These are phyloP conservation scores for Drosophila bipectinata DNA, from an alignment of 1,140 invertebrate genomes.

Conservation along the genomic window DNA sequence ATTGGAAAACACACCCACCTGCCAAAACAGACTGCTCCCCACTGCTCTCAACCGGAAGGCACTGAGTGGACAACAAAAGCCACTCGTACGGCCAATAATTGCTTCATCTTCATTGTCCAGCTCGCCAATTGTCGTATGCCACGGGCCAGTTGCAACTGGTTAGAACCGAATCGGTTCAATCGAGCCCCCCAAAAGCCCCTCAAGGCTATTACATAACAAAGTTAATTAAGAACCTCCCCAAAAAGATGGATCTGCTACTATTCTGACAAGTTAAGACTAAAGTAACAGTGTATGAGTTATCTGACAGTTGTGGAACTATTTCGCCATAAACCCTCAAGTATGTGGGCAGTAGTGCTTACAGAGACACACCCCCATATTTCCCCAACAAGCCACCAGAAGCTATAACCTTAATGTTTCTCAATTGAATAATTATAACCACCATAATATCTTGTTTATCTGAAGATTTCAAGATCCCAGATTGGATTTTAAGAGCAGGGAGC, in stretches of 20 bases:
- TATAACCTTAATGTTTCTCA: no score
- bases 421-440: no score
- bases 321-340: background rate
- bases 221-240: background rate
- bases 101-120: conserved; percentile 7
- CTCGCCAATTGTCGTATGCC: conserved; percentile 26
- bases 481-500: no score
- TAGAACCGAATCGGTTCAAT: conserved; percentile 44
- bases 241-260: background rate
- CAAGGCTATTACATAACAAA: background rate
- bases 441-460: no score
- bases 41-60: conserved; percentile 34
- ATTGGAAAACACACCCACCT: conserved; percentile 49
- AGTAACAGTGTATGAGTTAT: background rate
- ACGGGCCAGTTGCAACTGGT: conserved; percentile 59
- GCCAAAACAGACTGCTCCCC: background rate
- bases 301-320: background rate
- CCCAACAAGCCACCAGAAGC: no score
- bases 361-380: conserved; percentile 1
- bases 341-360: background rate
- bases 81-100: background rate
- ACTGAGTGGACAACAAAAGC: conserved; percentile 44
- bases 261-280: background rate
- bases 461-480: background rate
- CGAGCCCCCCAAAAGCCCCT: background rate